Conservation (phyloP, 2,888 invertebrate species). For the Epistrophella euchroma region DNA sequence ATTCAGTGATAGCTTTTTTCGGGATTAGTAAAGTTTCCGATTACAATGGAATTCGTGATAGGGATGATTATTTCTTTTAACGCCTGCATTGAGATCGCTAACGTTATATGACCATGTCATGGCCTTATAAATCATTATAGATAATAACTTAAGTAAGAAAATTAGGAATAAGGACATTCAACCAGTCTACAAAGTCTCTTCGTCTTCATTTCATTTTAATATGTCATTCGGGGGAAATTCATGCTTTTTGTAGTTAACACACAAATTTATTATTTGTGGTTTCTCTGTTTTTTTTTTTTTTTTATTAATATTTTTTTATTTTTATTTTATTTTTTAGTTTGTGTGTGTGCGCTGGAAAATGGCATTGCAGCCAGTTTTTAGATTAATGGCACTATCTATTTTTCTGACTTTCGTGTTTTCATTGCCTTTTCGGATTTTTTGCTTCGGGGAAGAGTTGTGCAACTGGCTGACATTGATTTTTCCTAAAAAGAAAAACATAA, state of each 20-base stretch:
- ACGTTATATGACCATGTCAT: conserved; percentile 19
- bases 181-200: conserved; percentile 72
- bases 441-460: conserved; percentile 83
- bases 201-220: conserved; percentile 55
- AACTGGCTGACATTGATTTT: conserved; percentile 83
- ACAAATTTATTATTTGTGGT: conserved; percentile 42
- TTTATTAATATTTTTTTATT: conserved; percentile 8
- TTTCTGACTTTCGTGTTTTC: conserved; percentile 76
- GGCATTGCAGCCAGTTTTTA: conserved; percentile 12
- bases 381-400: conserved; percentile 55
- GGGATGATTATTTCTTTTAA: conserved; percentile 40
- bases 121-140: conserved; percentile 4
- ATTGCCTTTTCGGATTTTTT: conserved; percentile 82
- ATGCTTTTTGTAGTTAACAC: conserved; percentile 21
- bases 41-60: too few species aligned
- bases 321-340: conserved; percentile 19
- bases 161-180: conserved; percentile 47
- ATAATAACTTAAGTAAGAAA: conserved; percentile 49
- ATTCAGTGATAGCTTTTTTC: too few species aligned
- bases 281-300: conserved; percentile 4
- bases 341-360: conserved; percentile 52
- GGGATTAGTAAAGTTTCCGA: too few species aligned
- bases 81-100: conserved; percentile 58
- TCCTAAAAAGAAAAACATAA: conserved; percentile 79
- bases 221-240: conserved; percentile 66